Percentiles rank a stretch among this genome's conserved stretches.
These are phyloP conservation scores for Temnothorax curvispinosus DNA, from an alignment of 1,140 invertebrate genomes.

Conservation along the genomic window DNA sequence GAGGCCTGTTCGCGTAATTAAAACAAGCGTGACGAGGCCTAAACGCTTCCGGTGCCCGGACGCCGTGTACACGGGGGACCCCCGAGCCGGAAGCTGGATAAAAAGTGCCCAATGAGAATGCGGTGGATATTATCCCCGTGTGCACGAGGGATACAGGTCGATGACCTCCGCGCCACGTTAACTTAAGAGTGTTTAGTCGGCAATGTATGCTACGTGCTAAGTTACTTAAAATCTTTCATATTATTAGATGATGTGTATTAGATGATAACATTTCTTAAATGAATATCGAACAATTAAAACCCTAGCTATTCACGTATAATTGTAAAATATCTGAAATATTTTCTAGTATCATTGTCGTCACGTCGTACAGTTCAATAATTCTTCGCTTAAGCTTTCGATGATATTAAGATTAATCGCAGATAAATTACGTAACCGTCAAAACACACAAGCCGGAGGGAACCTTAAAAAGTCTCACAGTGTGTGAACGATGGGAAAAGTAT, in stretches of 20 bases:
- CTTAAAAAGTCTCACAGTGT: slow-evolving; percentile 51
- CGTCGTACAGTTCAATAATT: neutral
- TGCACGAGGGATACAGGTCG: slow-evolving; percentile 60
- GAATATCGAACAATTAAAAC: neutral
- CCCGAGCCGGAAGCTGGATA: slow-evolving; percentile 79
- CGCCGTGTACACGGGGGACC: slow-evolving; percentile 58
- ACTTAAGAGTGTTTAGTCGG: slow-evolving; percentile 3
- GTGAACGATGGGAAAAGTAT: slow-evolving; percentile 59
- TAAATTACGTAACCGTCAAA: slow-evolving; percentile 24
- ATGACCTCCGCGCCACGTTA: slow-evolving; percentile 48
- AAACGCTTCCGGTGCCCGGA: slow-evolving; percentile 80
- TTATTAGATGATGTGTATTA: neutral
- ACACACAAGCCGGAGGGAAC: neutral
- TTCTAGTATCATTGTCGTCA: neutral
- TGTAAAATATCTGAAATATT: neutral
- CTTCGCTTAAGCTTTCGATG: neutral
- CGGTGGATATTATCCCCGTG: slow-evolving; percentile 59
- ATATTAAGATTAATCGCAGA: slow-evolving; percentile 15
- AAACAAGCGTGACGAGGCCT: slow-evolving; percentile 83
- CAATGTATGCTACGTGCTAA: neutral
- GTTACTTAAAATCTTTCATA: neutral
- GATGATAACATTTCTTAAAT: neutral
- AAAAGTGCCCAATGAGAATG: slow-evolving; percentile 68
- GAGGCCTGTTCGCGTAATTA: slow-evolving; percentile 77
- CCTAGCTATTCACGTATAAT: neutral